Base-by-base conservation (phyloP, 1,140 invertebrate species). In the Drosophila miranda region DNA sequence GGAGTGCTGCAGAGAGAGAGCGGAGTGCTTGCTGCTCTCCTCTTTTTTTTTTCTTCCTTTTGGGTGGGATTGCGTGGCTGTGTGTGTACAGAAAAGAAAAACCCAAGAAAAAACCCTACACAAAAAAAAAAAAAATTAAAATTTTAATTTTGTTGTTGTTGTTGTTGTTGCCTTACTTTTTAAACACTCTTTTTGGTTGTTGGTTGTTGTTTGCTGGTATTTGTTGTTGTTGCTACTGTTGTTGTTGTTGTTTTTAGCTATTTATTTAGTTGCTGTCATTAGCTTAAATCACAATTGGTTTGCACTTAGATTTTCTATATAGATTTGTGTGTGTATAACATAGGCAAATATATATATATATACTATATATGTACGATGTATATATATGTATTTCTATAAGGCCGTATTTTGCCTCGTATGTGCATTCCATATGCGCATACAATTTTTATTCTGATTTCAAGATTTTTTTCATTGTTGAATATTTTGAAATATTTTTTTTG, bases 261-360 rank as follows among this genome's bases (percentile, higher is more conserved):
- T 43, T 71, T 50, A 3, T 14, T 61, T 23, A 26, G 63, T 72
- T 59, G 52, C 72, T 61, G 52, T 66, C 75, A 74, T 70, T 78
- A 78, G 79, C 57, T 76, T 73, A 76, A 84, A 84, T 80, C 81
- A 86, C 81, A 86, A 86, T 84, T 77, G 71, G 55, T 77, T 66
- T 76, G 71, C 81, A 86, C 60, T 66, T 75, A 79, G 43, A 69
- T 45, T 57, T 66, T 38, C 34, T 74, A 74, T 74, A 55, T 74
- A 64, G 60, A 75, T 75, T 74, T 74, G 72, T 75, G 72, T 67
- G 71, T 75, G 63, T 75, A 68, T 75, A 75, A 75, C 70, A 73
- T 73, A 77, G 49, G 57, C 49, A 48, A 38, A 72, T 62, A 74
- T 50, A 71, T 50, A 38, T 62, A 52, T 78, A 48, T 46, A n/a